These are phyloP conservation scores for Leptonema lineaticorne DNA, from an alignment of 1,140 invertebrate genomes.

Conservation along the genomic window DNA sequence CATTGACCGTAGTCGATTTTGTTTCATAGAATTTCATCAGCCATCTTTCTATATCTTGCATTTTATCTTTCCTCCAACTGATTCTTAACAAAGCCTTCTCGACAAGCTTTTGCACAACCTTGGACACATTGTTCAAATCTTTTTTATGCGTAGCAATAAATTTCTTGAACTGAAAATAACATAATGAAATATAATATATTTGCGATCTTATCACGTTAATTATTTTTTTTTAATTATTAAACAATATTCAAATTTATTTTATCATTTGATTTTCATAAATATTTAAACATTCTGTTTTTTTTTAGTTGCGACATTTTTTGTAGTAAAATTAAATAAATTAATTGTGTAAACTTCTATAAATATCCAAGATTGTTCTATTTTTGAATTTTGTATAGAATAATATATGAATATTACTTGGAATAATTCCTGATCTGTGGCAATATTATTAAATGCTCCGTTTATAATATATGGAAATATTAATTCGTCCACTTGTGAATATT, in stretches of 20 bases:
- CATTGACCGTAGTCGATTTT: constrained; percentile 26
- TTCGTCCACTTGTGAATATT: constrained; percentile 44
- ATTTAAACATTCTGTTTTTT: too few relatives aligned
- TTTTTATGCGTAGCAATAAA: constrained; percentile 48
- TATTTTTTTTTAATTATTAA: too few relatives aligned
- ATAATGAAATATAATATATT: constrained; percentile 16
- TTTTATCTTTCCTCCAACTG: constrained; percentile 44
- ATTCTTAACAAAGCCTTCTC: constrained; percentile 46
- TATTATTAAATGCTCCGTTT: constrained; percentile 42
- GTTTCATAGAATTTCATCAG: constrained; percentile 32
- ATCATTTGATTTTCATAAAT: too few relatives aligned
- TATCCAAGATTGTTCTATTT: too few relatives aligned
- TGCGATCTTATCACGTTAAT: not conserved
- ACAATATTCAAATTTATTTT: not conserved
- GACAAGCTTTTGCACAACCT: constrained; percentile 46
- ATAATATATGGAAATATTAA: constrained; percentile 45
- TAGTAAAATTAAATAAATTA: too few relatives aligned
- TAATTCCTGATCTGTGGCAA: constrained; percentile 46
- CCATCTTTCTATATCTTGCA: constrained; percentile 39
- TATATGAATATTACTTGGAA: constrained; percentile 43
- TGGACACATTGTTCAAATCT: constrained; percentile 45
- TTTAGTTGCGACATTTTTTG: too few relatives aligned
- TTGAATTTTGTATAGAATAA: too few relatives aligned
- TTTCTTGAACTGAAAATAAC: constrained; percentile 45
- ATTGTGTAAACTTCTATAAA: too few relatives aligned